These are phyloP conservation scores for Erpobdella octoculata DNA, from an alignment of 2,888 invertebrate species.

Conservation along the genomic window DNA sequence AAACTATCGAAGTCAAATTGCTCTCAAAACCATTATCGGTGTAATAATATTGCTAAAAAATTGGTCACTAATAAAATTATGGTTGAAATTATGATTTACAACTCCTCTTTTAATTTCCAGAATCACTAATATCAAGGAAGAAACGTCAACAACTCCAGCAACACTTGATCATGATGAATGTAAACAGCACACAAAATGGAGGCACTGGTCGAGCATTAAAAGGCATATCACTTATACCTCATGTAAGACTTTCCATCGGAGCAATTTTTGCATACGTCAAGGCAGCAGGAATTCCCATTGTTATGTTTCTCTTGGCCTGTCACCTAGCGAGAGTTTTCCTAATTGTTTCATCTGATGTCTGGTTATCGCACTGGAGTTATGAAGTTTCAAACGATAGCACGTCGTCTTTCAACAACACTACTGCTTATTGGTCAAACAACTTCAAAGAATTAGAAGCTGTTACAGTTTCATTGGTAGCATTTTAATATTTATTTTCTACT, in stretches of 20 bases:
- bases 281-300: constrained; percentile 60
- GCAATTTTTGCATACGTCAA: constrained; percentile 59
- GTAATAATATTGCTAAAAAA: no score
- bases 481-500: no score
- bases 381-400: no score
- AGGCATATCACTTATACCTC: not conserved
- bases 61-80: no score
- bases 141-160: constrained; percentile 7
- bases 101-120: not conserved
- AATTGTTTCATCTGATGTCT: constrained; percentile 68
- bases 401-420: no score
- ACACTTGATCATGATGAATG: not conserved
- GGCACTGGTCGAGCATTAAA: not conserved
- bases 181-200: not conserved
- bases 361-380: constrained; percentile 64
- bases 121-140: not conserved
- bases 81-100: not conserved
- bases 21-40: no score
- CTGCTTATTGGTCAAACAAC: no score
- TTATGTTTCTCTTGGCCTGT: constrained; percentile 46
- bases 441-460: no score
- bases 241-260: not conserved
- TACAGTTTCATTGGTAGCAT: no score
- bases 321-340: constrained; percentile 54
- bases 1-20: no score